phyloP scores from a whole-genome alignment of 2,797 vertebrate species.

The Tamandua tetradactyla region DNA sequence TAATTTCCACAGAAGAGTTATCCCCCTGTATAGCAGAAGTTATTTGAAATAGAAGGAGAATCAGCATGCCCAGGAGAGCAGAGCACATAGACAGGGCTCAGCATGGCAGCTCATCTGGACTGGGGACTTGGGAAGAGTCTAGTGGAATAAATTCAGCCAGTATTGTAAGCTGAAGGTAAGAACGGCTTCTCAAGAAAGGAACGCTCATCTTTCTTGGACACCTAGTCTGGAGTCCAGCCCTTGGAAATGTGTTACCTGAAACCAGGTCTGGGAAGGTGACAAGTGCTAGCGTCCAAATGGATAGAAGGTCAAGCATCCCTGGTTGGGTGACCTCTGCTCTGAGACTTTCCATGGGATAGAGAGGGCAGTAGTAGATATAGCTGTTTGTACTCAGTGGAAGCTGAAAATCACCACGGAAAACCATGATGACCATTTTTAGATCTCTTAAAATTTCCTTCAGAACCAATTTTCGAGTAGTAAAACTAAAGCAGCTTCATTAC shows the following conservation, averaged over 20 bases:
- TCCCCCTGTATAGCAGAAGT: neutral
- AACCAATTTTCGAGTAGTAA: neutral
- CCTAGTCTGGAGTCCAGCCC: neutral
- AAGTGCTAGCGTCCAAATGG: neutral
- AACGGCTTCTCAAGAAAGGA: neutral
- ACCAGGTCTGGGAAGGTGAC: neutral
- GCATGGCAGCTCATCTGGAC: neutral
- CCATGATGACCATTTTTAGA: neutral
- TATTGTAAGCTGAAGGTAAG: neutral
- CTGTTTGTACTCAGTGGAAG: neutral
- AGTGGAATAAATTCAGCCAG: neutral
- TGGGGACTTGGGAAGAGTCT: neutral
- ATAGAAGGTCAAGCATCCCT: neutral
- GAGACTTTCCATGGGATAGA: neutral
- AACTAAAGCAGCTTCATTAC: neutral
- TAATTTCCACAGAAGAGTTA: neutral
- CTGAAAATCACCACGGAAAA: neutral
- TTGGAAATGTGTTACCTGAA: neutral
- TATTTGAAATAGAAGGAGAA: neutral
- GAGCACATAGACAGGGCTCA: neutral
- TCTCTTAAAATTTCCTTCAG: conserved; percentile 18
- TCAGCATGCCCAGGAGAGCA: neutral
- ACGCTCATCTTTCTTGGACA: neutral
- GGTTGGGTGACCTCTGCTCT: neutral
- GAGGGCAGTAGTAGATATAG: neutral